Evolutionary conservation across 2,797 vertebrate species (phyloP).

Genomic region (Trematomus bernacchii): DNA sequence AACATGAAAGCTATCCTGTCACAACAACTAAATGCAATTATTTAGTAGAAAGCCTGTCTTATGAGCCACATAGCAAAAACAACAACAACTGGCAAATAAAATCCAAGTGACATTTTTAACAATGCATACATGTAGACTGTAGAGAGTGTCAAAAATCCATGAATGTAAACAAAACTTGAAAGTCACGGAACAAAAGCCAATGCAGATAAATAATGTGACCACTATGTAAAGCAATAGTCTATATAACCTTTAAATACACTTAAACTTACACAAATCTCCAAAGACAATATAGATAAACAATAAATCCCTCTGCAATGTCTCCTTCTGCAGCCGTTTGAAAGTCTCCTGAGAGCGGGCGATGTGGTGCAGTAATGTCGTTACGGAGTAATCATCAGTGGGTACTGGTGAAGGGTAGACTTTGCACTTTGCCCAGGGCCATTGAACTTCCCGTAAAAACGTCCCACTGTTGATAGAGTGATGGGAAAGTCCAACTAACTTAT

Average conservation of each 20-base stretch:
- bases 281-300: constrained; percentile 6
- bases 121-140: not conserved
- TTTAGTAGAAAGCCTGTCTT: too few relatives aligned
- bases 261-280: constrained; percentile 6
- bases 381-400: constrained; percentile 17
- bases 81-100: not conserved
- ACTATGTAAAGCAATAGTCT: not conserved
- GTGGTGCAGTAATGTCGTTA: constrained; percentile 4
- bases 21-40: too few relatives aligned
- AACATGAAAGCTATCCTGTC: too few relatives aligned
- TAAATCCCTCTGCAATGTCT: constrained; percentile 38
- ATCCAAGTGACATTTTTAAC: not conserved
- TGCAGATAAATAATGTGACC: not conserved
- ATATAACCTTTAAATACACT: not conserved
- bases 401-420: constrained; percentile 46
- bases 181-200: not conserved
- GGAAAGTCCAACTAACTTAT: constrained; percentile 36
- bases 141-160: not conserved
- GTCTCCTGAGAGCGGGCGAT: constrained; percentile 18
- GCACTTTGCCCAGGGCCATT: constrained; percentile 68
- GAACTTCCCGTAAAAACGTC: constrained; percentile 29
- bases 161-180: not conserved
- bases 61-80: not conserved
- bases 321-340: constrained; percentile 1
- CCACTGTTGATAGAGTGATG: constrained; percentile 30